phyloP scores from a whole-genome alignment of 2,113 vertebrate genomes.

The Callopanchax toddi region DNA sequence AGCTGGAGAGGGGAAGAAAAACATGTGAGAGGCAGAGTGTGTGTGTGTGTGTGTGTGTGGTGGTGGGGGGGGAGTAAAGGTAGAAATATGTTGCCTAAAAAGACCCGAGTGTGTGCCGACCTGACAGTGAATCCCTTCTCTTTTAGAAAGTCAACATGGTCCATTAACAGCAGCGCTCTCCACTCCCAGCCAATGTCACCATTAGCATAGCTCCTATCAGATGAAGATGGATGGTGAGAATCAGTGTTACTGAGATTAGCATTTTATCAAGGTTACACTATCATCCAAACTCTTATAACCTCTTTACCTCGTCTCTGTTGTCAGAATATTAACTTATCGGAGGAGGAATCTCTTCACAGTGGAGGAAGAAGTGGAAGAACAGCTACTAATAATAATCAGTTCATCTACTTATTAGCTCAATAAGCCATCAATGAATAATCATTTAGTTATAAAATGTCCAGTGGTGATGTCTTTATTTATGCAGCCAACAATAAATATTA shows the following conservation, averaged over 20 bases:
- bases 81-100: conserved; percentile 47
- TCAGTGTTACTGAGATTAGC: conserved; percentile 89
- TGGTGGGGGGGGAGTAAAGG: conserved; percentile 29
- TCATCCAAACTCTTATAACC: conserved; percentile 83
- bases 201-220: conserved; percentile 93
- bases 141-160: conserved; percentile 80
- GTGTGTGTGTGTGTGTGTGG: not conserved
- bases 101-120: conserved; percentile 35
- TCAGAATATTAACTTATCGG: conserved; percentile 79
- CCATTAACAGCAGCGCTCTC: conserved; percentile 87
- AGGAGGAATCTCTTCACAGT: conserved; percentile 61
- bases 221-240: conserved; percentile 92
- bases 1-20: conserved; percentile 7
- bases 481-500: too few relatives aligned
- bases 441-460: too few relatives aligned
- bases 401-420: conserved; percentile 9
- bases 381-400: conserved; percentile 14
- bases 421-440: conserved; percentile 16
- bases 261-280: conserved; percentile 94
- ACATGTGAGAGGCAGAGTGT: not conserved
- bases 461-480: too few relatives aligned
- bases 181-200: conserved; percentile 79
- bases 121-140: conserved; percentile 67
- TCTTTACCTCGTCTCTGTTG: conserved; percentile 81
- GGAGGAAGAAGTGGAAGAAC: conserved; percentile 18